Percentiles rank a stretch among this genome's conserved stretches.
These are phyloP conservation scores for Lordiphosa clarofinis DNA, from an alignment of 1,140 invertebrate genomes.

Conservation along the genomic window DNA sequence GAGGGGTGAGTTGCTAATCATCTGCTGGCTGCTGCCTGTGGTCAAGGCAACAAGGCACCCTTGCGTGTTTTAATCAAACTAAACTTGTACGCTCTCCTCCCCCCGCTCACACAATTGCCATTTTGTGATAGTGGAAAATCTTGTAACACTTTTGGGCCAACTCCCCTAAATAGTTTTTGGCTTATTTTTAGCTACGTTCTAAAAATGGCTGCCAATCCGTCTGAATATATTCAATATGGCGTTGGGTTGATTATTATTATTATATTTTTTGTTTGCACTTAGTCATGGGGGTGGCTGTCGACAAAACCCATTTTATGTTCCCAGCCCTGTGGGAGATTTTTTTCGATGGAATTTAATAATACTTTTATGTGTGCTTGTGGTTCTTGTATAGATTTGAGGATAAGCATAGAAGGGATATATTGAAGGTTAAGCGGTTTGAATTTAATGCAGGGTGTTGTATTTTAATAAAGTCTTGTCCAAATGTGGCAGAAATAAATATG, in stretches of 20 bases:
- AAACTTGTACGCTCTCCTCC: not conserved
- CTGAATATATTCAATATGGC: constrained; percentile 16
- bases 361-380: constrained; percentile 10
- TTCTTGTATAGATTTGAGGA: constrained; percentile 5
- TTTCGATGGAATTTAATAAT: constrained; percentile 14
- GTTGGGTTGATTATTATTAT: constrained; percentile 10
- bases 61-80: constrained; percentile 15
- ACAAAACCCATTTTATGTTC: constrained; percentile 15
- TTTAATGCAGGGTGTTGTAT: too few species aligned
- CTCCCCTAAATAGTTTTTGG: constrained; percentile 7
- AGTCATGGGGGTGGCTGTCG: constrained; percentile 12
- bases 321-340: constrained; percentile 15
- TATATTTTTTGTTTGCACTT: constrained; percentile 7
- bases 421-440: too few species aligned
- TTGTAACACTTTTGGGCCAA: constrained; percentile 13
- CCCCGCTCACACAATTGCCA: not conserved
- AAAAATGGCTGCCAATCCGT: constrained; percentile 18
- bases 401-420: not conserved
- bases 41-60: constrained; percentile 9
- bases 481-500: too few species aligned
- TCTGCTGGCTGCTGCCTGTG: constrained; percentile 7
- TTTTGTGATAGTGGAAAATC: constrained; percentile 14
- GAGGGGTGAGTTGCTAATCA: constrained; percentile 7
- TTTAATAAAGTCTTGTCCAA: too few species aligned
- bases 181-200: constrained; percentile 15